phyloP scores from a whole-genome alignment of 2,888 invertebrate genomes.

The Macropis europaea region DNA sequence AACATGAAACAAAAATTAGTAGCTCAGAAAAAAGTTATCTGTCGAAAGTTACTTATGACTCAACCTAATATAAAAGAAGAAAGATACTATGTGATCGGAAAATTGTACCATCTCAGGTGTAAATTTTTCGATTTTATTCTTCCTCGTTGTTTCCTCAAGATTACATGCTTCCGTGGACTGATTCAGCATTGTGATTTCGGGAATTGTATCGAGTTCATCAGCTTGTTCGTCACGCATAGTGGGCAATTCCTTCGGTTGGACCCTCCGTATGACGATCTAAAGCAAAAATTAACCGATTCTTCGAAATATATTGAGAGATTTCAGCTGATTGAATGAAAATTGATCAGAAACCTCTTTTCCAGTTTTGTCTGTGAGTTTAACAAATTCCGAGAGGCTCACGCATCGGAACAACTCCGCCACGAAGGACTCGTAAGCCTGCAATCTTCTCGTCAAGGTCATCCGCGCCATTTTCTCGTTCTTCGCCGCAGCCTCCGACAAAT shows the following conservation, averaged over 20 bases:
- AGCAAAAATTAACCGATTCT: not conserved
- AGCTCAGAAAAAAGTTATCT: too few relatives aligned
- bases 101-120: not conserved
- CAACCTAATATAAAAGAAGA: too few relatives aligned
- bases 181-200: not conserved
- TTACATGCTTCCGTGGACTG: not conserved
- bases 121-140: not conserved
- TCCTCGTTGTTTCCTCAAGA: not conserved
- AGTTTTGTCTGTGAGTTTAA: not conserved
- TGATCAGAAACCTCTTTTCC: constrained; percentile 2
- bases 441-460: not conserved
- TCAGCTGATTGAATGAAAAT: not conserved
- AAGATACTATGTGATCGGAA: too few relatives aligned
- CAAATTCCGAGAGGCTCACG: not conserved
- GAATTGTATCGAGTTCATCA: not conserved
- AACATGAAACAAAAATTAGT: not conserved
- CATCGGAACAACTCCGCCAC: not conserved
- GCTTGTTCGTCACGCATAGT: not conserved
- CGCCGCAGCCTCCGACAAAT: not conserved
- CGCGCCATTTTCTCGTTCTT: constrained; percentile 6
- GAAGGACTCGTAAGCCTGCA: constrained; percentile 12
- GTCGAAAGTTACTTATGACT: too few relatives aligned
- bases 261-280: not conserved
- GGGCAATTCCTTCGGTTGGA: not conserved
- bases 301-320: not conserved